Evolutionary conservation across 2,797 vertebrate genomes (phyloP), one percentile per base, ranked within the genome.

Genomic region (Falco naumanni): DNA sequence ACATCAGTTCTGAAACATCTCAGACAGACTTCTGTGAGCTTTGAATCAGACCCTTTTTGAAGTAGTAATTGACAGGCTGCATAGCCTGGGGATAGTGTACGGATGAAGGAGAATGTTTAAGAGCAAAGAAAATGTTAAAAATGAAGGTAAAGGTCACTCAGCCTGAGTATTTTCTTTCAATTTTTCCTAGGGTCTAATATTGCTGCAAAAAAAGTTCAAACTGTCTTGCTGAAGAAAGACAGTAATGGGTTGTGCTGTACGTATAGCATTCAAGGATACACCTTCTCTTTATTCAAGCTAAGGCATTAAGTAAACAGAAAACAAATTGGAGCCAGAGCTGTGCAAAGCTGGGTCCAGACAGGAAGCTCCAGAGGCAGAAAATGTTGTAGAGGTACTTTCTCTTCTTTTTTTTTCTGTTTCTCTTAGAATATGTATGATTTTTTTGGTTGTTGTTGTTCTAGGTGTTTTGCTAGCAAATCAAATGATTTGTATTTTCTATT

Each of bases 361-460:
- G 47, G 39, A 84, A 78, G 59, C 59, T 93, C 29, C 77, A 65
- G 77, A 69, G 34, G 31, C 47, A 69, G 77, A 86, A 69, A 60
- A 54, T 13, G 5, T 25, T 71, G n/a, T 92, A 95, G 43, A 97
- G 96, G 95, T 97, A 96, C 9, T 59, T 53, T 84, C 9, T 72
- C 33, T n/a, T 69, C 3, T 51, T 57, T 37, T 45, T 43, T 43
- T 50, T 34, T 33, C 25, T 54, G 9, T 56, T 91, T 37, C 28
- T 90, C 51, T 84, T 76, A 51, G 33, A 88, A 79, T 63, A 50
- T 39, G 5, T 34, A 28, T 22, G 26, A 7, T 13, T 26, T 10
- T 31, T 31, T 47, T 34, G 33, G 33, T 43, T 41, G 19, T 19
- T 4, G 13, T 65, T 69, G 9, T 82, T 64, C 29, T 50, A 26